phyloP scores from a whole-genome alignment of 2,113 vertebrate species.

The Petroica traversi region DNA sequence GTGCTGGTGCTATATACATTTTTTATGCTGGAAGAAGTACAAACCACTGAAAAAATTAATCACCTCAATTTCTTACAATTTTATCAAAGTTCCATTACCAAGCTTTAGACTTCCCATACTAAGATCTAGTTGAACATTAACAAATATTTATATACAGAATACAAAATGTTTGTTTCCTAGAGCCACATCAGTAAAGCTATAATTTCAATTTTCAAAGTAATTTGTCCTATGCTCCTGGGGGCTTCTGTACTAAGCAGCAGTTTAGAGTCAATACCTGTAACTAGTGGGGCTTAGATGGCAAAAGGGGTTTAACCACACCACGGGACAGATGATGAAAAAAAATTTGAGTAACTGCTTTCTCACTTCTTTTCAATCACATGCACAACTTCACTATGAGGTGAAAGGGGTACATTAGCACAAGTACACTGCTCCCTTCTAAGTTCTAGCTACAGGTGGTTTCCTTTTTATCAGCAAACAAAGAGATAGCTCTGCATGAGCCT shows the following conservation, averaged over 20 bases:
- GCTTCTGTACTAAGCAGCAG: neutral
- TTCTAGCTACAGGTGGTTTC: neutral
- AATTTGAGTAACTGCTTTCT: neutral
- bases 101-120: neutral
- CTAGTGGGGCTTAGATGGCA: accelerated
- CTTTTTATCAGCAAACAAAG: neutral
- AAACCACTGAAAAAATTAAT: neutral
- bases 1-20: neutral
- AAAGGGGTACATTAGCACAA: neutral
- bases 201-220: neutral
- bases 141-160: neutral
- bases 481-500: accelerated
- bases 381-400: neutral
- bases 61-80: neutral
- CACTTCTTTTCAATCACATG: neutral
- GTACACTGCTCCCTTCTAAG: neutral
- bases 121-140: neutral
- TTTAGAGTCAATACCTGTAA: neutral
- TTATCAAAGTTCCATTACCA: neutral
- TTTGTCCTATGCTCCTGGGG: neutral
- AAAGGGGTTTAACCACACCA: accelerated
- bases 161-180: neutral
- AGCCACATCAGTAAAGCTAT: neutral
- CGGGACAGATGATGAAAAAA: neutral
- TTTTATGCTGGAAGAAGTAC: neutral